These are phyloP conservation scores for Metacarcinus magister DNA, from an alignment of 2,888 invertebrate genomes.

Conservation along the genomic window DNA sequence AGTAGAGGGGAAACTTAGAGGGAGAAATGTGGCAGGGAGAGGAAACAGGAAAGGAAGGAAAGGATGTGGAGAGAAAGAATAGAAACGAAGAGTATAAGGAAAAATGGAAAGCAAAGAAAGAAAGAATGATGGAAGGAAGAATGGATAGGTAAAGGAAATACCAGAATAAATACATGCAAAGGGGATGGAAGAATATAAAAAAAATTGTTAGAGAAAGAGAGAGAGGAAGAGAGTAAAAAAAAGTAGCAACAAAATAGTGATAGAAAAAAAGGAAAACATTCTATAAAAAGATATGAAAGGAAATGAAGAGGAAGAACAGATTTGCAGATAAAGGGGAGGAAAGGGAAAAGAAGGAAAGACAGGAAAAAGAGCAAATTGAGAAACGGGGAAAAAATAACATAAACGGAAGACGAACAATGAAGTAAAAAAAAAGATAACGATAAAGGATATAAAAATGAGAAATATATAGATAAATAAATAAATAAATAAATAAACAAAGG, in stretches of 20 bases:
- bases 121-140: not conserved
- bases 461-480: no score
- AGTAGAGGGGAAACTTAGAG: not conserved
- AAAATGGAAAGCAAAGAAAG: not conserved
- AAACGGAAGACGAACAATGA: not conserved
- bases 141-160: not conserved
- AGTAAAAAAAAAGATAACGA: not conserved
- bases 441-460: not conserved
- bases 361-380: not conserved
- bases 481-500: not conserved
- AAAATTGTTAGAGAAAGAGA: not conserved
- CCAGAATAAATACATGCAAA: no score
- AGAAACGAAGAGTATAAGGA: not conserved
- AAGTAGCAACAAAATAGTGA: not conserved
- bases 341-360: not conserved
- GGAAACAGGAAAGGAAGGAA: not conserved
- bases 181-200: not conserved
- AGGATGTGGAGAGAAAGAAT: not conserved
- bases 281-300: not conserved
- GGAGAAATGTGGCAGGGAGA: not conserved
- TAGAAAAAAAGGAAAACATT: no score
- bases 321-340: not conserved
- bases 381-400: not conserved
- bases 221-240: not conserved
- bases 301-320: conserved; percentile 4